Base-by-base conservation (phyloP, 1,140 invertebrate species). In the Dufourea novaeangliae region DNA sequence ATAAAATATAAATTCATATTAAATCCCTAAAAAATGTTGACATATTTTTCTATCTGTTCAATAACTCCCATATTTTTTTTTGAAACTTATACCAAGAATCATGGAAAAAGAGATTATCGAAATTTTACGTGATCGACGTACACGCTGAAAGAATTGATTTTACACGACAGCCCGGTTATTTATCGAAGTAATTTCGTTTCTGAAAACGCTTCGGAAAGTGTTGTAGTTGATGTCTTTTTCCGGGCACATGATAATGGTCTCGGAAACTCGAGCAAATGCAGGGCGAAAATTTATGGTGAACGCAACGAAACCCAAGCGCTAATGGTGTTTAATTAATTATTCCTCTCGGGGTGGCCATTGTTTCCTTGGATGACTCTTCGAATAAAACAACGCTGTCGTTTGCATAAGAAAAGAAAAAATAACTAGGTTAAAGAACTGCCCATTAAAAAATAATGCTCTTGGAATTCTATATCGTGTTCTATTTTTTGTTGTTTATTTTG, bases 291-390 rank as follows among this genome's bases (percentile, higher is more conserved):
- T 50, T 50, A 50, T 50, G 46, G 46, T 17, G n/a, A 50, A 50
- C n/a, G 46, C n/a, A 50, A 50, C 46, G 46, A 50, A 50, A 50
- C 46, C 46, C 20, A 6, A n/a, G 46, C 46, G 46, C 46, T 50
- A 50, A 50, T n/a, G 46, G 46, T 50, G 46, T 50, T 50, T 50
- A 50, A 50, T 50, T 50, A 50, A 50, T 50, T 50, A 50, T n/a
- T 50, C 46, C 46, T 50, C 46, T n/a, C 46, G 20, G 46, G 5
- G 46, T n/a, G 20, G 5, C 46, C 8, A n/a, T 50, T 50, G 46
- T 50, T 50, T n/a, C 5, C 46, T 7, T 8, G 12, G 41, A 44
- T 4, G 44, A 50, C 20, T n/a, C 20, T n/a, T 50, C 2, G 46
- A 50, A 22, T 50, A 50, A 17, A 50, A 50, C 46, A 50, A 50